A percentile compares a stretch with the other conserved stretches of the same genome.
phyloP scores from a whole-genome alignment of 1,140 invertebrate genomes.

The Caenorhabditis remanei region DNA sequence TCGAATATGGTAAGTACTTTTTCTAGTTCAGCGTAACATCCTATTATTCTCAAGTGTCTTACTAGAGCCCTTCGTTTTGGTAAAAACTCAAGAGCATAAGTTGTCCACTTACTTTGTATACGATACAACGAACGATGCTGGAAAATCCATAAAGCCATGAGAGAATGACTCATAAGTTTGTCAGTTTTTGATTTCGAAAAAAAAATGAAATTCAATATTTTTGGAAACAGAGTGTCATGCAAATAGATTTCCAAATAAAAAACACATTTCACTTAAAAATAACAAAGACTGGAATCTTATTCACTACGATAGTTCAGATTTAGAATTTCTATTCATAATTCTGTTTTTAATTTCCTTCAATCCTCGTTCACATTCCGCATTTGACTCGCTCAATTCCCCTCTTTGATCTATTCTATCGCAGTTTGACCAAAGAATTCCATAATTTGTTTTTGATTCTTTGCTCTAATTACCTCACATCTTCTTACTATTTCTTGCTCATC shows the following conservation, averaged over 20 bases:
- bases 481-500: neutral
- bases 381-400: no score
- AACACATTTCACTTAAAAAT: no score
- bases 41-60: constrained; percentile 44
- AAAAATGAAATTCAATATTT: neutral
- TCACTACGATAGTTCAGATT: no score
- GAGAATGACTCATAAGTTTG: no score
- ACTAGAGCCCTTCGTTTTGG: constrained; percentile 31
- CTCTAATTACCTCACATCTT: constrained; percentile 3
- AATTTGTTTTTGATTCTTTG: neutral
- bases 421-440: neutral
- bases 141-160: neutral
- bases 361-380: no score
- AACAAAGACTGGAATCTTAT: no score
- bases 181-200: no score
- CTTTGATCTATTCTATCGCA: no score
- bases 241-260: no score
- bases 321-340: no score
- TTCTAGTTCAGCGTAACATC: neutral
- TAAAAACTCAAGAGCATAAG: constrained; percentile 42
- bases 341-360: no score
- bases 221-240: neutral
- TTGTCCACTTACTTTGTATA: constrained; percentile 12
- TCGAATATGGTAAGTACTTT: constrained; percentile 37
- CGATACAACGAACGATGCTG: neutral